phyloP scores from a whole-genome alignment of 1,140 invertebrate species.

The Drosophila malerkotliana region DNA sequence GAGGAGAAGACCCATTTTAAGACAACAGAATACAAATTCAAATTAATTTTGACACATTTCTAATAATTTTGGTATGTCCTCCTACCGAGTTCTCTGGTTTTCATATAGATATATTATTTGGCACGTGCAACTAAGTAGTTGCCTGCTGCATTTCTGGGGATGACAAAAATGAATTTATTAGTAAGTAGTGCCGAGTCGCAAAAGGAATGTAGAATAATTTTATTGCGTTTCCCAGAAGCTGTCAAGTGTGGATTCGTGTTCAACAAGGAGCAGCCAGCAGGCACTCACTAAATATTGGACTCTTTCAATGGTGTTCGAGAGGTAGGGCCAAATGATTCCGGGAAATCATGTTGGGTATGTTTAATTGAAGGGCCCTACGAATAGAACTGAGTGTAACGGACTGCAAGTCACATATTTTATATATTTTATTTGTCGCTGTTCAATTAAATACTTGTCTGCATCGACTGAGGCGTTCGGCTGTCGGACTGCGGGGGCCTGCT shows the following conservation, averaged over 20 bases:
- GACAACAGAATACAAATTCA: slow-evolving; percentile 13
- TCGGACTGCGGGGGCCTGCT: slow-evolving; percentile 9
- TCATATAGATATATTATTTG: slow-evolving; percentile 38
- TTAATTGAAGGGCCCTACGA: background rate
- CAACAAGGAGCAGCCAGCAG: slow-evolving; percentile 33
- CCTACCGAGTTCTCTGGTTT: slow-evolving; percentile 19
- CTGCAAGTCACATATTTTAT: background rate
- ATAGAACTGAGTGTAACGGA: background rate
- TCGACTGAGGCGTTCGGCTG: slow-evolving; percentile 16
- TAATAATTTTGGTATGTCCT: slow-evolving; percentile 50
- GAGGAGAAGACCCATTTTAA: slow-evolving; percentile 1
- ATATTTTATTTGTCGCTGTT: slow-evolving; percentile 11
- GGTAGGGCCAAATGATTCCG: slow-evolving; percentile 7
- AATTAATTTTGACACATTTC: slow-evolving; percentile 58
- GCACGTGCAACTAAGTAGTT: slow-evolving; percentile 40
- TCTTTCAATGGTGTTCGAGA: slow-evolving; percentile 18
- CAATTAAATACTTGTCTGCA: slow-evolving; percentile 32
- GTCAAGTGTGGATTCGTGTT: slow-evolving; percentile 53
- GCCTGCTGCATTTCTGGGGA: slow-evolving; percentile 47
- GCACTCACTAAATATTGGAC: slow-evolving; percentile 21
- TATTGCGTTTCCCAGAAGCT: slow-evolving; percentile 56
- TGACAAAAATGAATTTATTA: slow-evolving; percentile 64
- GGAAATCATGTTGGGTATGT: slow-evolving; percentile 5
- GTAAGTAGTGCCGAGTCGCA: slow-evolving; percentile 24
- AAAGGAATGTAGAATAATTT: slow-evolving; percentile 23